A percentile compares a stretch with the other conserved stretches of the same genome.
These are phyloP conservation scores for Cyanoramphus novaezelandiae DNA, from an alignment of 2,113 vertebrate genomes.

Conservation along the genomic window DNA sequence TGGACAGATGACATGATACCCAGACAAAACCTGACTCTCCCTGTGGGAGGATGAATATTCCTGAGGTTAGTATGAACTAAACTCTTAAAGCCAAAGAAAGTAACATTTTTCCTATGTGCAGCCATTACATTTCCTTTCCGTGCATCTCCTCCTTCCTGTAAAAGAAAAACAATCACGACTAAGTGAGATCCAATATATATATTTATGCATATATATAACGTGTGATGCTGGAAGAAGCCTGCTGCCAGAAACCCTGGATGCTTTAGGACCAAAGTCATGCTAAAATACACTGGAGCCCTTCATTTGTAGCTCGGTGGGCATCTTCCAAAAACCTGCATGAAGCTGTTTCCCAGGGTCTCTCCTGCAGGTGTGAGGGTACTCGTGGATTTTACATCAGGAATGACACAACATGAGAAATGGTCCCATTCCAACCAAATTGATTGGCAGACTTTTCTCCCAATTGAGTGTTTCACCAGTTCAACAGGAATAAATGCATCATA, in stretches of 20 bases:
- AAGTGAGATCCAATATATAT: constrained; percentile 48
- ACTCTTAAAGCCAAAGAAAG: constrained; percentile 68
- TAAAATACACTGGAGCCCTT: constrained; percentile 31
- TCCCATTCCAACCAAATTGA: background rate
- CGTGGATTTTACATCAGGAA: background rate
- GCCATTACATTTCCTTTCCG: constrained; percentile 63
- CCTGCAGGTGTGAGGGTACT: background rate
- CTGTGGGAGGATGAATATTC: constrained; percentile 49
- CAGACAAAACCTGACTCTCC: constrained; percentile 63
- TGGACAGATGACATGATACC: constrained; percentile 64
- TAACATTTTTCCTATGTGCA: constrained; percentile 53
- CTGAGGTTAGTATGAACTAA: constrained; percentile 45
- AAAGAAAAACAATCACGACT: constrained; percentile 25
- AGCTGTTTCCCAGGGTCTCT: background rate
- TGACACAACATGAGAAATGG: background rate
- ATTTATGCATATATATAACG: constrained; percentile 37
- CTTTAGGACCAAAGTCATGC: constrained; percentile 17
- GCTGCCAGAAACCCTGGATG: constrained; percentile 55
- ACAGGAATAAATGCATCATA: background rate
- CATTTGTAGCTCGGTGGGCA: background rate
- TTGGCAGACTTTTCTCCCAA: background rate
- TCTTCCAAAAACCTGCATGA: background rate
- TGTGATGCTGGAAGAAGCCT: constrained; percentile 38
- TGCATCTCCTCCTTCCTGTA: constrained; percentile 52
- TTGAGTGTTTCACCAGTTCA: background rate